These are phyloP conservation scores for Darevskia nairensis DNA, from an alignment of 2,797 vertebrate species.

Conservation along the genomic window DNA sequence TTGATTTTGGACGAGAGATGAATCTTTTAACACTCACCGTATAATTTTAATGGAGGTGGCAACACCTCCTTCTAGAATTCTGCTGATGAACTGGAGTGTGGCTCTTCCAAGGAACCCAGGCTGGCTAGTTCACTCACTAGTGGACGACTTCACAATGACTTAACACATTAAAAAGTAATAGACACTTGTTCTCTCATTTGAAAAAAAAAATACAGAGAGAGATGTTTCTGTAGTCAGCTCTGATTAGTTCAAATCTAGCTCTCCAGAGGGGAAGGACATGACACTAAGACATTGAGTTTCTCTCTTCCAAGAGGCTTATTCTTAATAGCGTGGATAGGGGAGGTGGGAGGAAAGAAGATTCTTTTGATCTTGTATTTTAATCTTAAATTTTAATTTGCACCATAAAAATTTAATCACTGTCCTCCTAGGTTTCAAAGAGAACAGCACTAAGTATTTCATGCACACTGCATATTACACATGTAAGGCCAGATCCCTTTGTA, in stretches of 20 bases:
- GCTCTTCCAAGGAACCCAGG: constrained; percentile 42
- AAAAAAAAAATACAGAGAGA: constrained; percentile 57
- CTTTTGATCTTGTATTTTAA: constrained; percentile 90
- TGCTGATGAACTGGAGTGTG: constrained; percentile 28
- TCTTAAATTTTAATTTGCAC: constrained; percentile 91
- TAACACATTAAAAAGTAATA: constrained; percentile 73
- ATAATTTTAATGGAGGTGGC: constrained; percentile 36
- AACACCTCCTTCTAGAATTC: neutral
- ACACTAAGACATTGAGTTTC: constrained; percentile 72
- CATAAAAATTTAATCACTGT: constrained; percentile 91
- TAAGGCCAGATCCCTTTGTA: constrained; percentile 82
- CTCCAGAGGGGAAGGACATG: constrained; percentile 71
- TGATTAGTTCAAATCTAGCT: constrained; percentile 75
- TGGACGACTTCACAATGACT: constrained; percentile 54
- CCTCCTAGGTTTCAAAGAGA: constrained; percentile 87
- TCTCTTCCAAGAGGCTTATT: constrained; percentile 81
- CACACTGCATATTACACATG: constrained; percentile 79
- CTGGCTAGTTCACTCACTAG: constrained; percentile 46
- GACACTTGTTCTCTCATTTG: constrained; percentile 52
- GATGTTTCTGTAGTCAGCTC: constrained; percentile 59
- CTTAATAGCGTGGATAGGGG: constrained; percentile 77
- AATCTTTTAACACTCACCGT: constrained; percentile 46
- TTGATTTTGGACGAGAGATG: constrained; percentile 49
- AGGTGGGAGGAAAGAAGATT: constrained; percentile 79
- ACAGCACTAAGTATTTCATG: constrained; percentile 79